Percentiles rank a stretch among this genome's conserved stretches.
These are phyloP conservation scores for Agonopterix arenella DNA, from an alignment of 2,888 invertebrate species.

Conservation along the genomic window DNA sequence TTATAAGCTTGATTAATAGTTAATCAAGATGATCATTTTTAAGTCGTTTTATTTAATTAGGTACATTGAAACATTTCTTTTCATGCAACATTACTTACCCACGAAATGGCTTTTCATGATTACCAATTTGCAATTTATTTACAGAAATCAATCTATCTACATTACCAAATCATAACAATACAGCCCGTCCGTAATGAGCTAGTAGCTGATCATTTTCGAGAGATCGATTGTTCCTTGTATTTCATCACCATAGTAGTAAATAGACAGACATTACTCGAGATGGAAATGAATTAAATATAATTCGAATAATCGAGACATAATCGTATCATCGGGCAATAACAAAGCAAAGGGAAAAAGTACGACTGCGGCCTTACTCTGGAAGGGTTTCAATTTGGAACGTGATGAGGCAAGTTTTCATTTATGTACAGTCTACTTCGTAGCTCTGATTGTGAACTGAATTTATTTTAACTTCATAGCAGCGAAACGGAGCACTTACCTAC, in stretches of 20 bases:
- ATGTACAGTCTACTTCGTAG: slow-evolving; percentile 23
- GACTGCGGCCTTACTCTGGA: slow-evolving; percentile 55
- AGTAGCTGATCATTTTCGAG: slow-evolving; percentile 7
- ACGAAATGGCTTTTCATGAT: too few relatives aligned
- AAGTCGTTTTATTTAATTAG: too few relatives aligned
- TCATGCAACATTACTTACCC: too few relatives aligned
- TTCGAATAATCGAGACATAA: slow-evolving; percentile 68
- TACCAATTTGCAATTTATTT: too few relatives aligned
- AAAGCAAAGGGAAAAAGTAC: slow-evolving; percentile 69
- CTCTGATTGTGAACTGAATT: background rate
- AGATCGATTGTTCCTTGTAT: slow-evolving; percentile 26
- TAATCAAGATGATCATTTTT: too few relatives aligned
- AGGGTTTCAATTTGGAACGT: slow-evolving; percentile 77
- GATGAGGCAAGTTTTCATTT: slow-evolving; percentile 73
- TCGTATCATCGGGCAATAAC: slow-evolving; percentile 50
- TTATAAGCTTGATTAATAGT: too few relatives aligned
- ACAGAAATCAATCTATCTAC: too few relatives aligned
- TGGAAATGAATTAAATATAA: slow-evolving; percentile 74
- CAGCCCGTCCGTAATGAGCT: background rate
- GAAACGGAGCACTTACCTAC: too few relatives aligned
- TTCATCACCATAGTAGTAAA: slow-evolving; percentile 24
- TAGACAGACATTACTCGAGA: slow-evolving; percentile 59
- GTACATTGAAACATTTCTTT: too few relatives aligned
- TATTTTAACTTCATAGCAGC: too few relatives aligned
- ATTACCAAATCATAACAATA: background rate